Percentiles rank a stretch among this genome's conserved stretches.
Evolutionary conservation across 2,888 invertebrate species (phyloP).

Genomic region (Sinotaia quadrata): DNA sequence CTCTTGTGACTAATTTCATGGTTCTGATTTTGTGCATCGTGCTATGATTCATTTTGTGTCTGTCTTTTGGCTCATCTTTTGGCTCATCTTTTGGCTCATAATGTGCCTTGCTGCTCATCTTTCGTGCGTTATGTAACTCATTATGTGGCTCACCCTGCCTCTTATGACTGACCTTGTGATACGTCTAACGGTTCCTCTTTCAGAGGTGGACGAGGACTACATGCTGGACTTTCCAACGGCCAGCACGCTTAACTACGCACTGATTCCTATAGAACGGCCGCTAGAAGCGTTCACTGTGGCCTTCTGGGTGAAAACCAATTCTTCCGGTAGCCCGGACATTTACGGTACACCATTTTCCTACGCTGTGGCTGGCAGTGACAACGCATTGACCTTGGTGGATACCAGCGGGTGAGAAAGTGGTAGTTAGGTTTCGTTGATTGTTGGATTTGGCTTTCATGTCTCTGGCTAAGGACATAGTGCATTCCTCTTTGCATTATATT

Average conservation of each 20-base stretch:
- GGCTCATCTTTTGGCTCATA: neutral
- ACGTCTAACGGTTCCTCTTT: too few species aligned
- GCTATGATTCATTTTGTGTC: too few species aligned
- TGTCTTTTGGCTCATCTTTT: too few species aligned
- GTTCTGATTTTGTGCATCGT: too few species aligned
- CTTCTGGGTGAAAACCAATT: slow-evolving; percentile 79
- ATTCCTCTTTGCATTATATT: too few species aligned
- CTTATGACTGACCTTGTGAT: too few species aligned
- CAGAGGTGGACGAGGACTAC: slow-evolving; percentile 74
- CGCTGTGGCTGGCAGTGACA: slow-evolving; percentile 76
- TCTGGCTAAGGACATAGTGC: too few species aligned
- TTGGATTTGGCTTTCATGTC: too few species aligned
- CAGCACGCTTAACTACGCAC: slow-evolving; percentile 77
- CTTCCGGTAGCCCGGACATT: slow-evolving; percentile 78
- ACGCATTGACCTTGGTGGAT: slow-evolving; percentile 80
- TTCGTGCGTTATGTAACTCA: neutral
- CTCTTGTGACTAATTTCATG: too few species aligned
- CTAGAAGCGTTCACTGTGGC: slow-evolving; percentile 76
- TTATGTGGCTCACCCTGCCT: neutral
- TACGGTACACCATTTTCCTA: slow-evolving; percentile 82
- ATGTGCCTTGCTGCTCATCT: neutral
- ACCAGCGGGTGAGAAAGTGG: slow-evolving; percentile 80
- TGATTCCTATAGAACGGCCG: slow-evolving; percentile 74
- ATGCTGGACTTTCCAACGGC: slow-evolving; percentile 76
- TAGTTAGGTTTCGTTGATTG: too few species aligned